Evolutionary conservation across 2,113 vertebrate species (phyloP), one percentile per base, ranked within the genome.

Genomic region (Tachysurus fulvidraco): DNA sequence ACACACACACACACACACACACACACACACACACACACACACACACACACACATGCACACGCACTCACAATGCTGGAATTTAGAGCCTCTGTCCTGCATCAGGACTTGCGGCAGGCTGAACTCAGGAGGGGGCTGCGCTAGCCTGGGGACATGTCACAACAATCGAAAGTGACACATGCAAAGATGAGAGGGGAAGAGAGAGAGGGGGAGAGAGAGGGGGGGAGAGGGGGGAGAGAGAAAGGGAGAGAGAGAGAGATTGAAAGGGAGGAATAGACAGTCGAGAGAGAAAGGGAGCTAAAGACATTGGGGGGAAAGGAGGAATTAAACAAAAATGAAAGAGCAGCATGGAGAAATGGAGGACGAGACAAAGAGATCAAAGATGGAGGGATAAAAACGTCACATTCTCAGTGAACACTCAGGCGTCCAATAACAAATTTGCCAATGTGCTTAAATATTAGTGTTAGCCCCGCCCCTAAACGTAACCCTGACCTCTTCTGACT

Each of bases 161-260:
- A 94, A 95, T 95, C 91, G 92, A 93, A 95, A 94, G 94, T 94
- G 94, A 94, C 95, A 95, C 93, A 94, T 94, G 94, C 92, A 95
- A 94, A 91, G 79, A 88, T 82, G 86, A 83, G 88, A 89, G 82
- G 77, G 86, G 52, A 21, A 87, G 76, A 65, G 67, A 54, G 67
- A 25, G 86, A 30, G 28, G 89, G 87, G 52, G 83, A 89, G 86
- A 84, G 82, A 87, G 57, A 60, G 78, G 62, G 82, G 77, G 86
- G 52, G n/a, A 87, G 76, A 65, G 67, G 44, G 67, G 91, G 90
- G 92, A 91, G 88, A 89, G 73, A 88, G 79, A 91, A 78, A 87
- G 92, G 87, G 89, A 65, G 85, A 81, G 85, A 11, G 71, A 90
- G 86, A 89, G 87, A 69, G 84, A 86, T 83, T 89, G 87, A 83